A percentile compares a stretch with the other conserved stretches of the same genome.
These are phyloP conservation scores for Neoascia interrupta DNA, from an alignment of 2,888 invertebrate species.

Conservation along the genomic window DNA sequence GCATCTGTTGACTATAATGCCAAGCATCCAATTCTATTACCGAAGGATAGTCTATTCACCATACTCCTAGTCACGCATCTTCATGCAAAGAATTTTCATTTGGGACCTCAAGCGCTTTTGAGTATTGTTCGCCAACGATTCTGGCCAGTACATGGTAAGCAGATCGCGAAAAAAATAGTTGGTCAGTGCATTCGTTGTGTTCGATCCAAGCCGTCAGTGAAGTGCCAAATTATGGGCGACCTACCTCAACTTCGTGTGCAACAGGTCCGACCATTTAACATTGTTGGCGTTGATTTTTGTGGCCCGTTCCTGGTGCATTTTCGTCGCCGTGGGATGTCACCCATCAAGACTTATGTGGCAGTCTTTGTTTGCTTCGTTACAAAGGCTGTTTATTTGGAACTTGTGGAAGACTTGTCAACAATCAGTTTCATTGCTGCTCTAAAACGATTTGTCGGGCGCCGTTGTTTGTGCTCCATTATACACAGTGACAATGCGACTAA, in stretches of 20 bases:
- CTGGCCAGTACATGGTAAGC: no score
- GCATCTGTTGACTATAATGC: no score
- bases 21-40: no score
- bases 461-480: slow-evolving; percentile 34
- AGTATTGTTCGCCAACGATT: no score
- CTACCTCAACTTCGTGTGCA: no score
- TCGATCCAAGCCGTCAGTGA: no score
- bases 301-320: slow-evolving; percentile 38
- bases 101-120: slow-evolving; percentile 1
- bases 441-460: slow-evolving; percentile 31
- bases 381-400: slow-evolving; percentile 36
- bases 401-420: slow-evolving; percentile 28
- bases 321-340: slow-evolving; percentile 8
- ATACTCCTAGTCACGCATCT: no score
- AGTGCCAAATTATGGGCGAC: no score
- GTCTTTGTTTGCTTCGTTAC: slow-evolving; percentile 47
- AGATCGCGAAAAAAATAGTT: not conserved
- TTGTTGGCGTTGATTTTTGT: slow-evolving; percentile 38
- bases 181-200: no score
- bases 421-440: slow-evolving; percentile 26
- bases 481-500: slow-evolving; percentile 56
- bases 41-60: no score
- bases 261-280: no score
- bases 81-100: not conserved
- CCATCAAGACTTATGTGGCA: slow-evolving; percentile 24